Evolutionary conservation across 2,113 vertebrate genomes (phyloP), one percentile per base, ranked within the genome.

Genomic region (Siniperca knerii): DNA sequence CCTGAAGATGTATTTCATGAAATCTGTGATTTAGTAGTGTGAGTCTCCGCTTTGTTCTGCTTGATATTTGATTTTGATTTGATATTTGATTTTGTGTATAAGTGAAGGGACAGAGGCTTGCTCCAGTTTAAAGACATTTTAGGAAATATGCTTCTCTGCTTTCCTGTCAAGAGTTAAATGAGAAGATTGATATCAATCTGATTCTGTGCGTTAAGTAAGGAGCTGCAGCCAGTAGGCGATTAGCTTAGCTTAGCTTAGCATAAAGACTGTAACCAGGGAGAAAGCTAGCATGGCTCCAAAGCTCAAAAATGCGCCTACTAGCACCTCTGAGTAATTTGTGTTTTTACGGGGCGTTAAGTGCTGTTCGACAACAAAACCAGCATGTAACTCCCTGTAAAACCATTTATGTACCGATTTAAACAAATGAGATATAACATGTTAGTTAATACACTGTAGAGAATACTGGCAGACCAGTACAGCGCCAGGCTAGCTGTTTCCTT

Each of bases 21-120:
- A 84, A 77, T 87, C 77, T 87, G 86, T 90, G 89, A 86, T 86
- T 74, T 68, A 55, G 76, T 87, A 76, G 90, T 77, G 61, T 79
- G 80, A 77, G 62, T 70, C 70, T 64, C 61, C 6, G 50, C 55
- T 90, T 84, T 58, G 82, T 90, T 84, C 76, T 46, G 88, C 33
- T 83, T 77, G 70, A 71, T 67, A 55, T 80, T 81, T 69, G 44
- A 77, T 60, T 69, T n/a, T 35, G 54, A 66, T 80, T 54, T 82
- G 61, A n/a, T n/a, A n/a, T n/a, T n/a, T n/a, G n/a, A n/a, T 74
- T 72, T 73, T 79, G 60, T 74, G 82, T 90, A 62, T 15, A 74
- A 48, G 29, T 80, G 58, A 84, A 75, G 86, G 87, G 92, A 91
- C 75, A 93, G 88, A 92, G 73, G 86, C 48, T 93, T 87, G 87